A percentile compares a stretch with the other conserved stretches of the same genome.
phyloP scores from a whole-genome alignment of 2,888 invertebrate genomes.

The Leucophenga montana region DNA sequence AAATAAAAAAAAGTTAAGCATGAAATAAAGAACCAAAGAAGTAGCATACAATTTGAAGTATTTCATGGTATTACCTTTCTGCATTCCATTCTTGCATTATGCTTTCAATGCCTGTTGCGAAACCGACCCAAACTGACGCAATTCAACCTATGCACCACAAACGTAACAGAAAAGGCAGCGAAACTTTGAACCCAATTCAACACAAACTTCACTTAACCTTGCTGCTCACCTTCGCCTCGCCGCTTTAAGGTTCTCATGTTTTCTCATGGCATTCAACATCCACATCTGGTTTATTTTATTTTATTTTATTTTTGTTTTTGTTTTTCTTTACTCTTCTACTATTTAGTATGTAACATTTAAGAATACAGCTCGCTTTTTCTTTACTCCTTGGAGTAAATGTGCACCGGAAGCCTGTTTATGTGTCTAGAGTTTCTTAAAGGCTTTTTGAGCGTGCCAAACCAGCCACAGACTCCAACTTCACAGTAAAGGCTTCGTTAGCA shows the following conservation, averaged over 20 bases:
- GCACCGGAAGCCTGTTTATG: too few species aligned
- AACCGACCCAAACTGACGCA: too few species aligned
- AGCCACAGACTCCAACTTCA: background rate
- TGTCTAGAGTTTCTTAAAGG: background rate
- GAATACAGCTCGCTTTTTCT: too few species aligned
- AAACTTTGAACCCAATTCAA: constrained; percentile 4
- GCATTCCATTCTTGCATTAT: background rate
- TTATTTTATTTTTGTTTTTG: background rate
- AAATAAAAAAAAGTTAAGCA: background rate
- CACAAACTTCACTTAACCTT: background rate
- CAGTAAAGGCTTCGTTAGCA: background rate
- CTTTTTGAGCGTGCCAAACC: background rate
- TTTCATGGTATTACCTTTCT: constrained; percentile 9
- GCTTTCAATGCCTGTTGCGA: background rate
- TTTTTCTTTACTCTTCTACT: background rate
- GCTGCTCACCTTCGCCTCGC: background rate
- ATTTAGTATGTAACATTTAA: too few species aligned
- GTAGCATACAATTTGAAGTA: constrained; percentile 4
- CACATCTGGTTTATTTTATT: background rate
- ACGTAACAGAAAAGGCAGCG: background rate
- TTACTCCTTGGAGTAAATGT: too few species aligned
- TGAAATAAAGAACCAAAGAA: too few species aligned
- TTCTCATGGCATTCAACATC: too few species aligned
- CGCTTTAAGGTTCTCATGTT: too few species aligned
- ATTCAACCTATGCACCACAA: background rate